phyloP scores from a whole-genome alignment of 2,888 invertebrate genomes.

The Camponotus fellah region DNA sequence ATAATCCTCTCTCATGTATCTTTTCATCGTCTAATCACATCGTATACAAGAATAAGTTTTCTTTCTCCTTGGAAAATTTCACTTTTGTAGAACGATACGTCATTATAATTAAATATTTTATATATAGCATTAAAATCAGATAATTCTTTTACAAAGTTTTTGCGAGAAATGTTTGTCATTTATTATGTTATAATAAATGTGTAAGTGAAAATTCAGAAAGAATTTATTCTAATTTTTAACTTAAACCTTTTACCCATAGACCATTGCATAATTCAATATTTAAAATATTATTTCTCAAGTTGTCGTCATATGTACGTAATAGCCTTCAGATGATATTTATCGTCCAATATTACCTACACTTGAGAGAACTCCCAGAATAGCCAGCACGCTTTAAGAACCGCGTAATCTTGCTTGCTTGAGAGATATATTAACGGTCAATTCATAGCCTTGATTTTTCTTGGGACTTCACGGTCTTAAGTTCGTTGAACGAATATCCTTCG shows the following conservation, averaged over 20 bases:
- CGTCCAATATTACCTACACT: slow-evolving; percentile 23
- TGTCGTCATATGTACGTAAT: slow-evolving; percentile 12
- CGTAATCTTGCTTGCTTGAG: neutral
- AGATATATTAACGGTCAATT: slow-evolving; percentile 19
- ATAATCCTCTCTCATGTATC: neutral
- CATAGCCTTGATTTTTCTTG: slow-evolving; percentile 34
- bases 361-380: neutral
- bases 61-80: neutral
- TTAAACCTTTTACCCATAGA: neutral
- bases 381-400: slow-evolving; percentile 22
- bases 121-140: neutral
- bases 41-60: neutral
- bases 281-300: slow-evolving; percentile 25
- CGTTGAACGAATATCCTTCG: slow-evolving; percentile 32
- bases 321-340: slow-evolving; percentile 1
- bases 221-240: slow-evolving; percentile 9
- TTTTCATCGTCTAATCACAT: neutral
- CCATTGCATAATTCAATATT: slow-evolving; percentile 22
- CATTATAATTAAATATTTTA: neutral
- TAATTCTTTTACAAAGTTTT: neutral
- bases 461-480: slow-evolving; percentile 35
- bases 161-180: neutral
- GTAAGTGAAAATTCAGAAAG: neutral
- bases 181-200: neutral
- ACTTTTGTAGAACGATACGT: too few species aligned